These are phyloP conservation scores for Nyctereutes procyonoides DNA, from an alignment of 2,113 vertebrate genomes.

Conservation along the genomic window DNA sequence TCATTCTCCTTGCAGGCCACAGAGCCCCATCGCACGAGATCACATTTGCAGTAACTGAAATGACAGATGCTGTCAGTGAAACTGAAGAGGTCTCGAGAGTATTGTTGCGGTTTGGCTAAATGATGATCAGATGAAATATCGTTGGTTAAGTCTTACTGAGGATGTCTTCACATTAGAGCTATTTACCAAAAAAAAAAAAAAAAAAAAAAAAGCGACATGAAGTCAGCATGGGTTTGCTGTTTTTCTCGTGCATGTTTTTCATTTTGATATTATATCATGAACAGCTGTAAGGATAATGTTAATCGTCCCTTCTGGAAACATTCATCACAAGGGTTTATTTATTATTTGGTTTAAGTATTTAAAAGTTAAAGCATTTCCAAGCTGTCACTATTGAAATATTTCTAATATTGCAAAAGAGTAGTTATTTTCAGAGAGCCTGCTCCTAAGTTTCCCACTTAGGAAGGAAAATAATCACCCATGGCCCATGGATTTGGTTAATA, in stretches of 20 bases:
- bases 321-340: conserved; percentile 88
- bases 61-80: conserved; percentile 84
- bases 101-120: conserved; percentile 85
- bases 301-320: conserved; percentile 90
- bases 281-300: conserved; percentile 90
- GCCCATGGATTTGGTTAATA: background rate
- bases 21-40: conserved; percentile 77
- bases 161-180: conserved; percentile 85
- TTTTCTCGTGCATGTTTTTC: conserved; percentile 86
- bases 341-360: conserved; percentile 89
- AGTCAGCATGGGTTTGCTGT: conserved; percentile 82
- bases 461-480: conserved; percentile 70
- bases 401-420: conserved; percentile 83
- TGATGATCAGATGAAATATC: conserved; percentile 86
- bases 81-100: conserved; percentile 85
- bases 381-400: conserved; percentile 88
- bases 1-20: conserved; percentile 75
- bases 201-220: conserved; percentile 53
- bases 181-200: conserved; percentile 59
- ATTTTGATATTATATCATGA: conserved; percentile 89
- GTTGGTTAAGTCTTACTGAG: conserved; percentile 84
- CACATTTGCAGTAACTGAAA: conserved; percentile 84
- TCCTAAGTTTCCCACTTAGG: conserved; percentile 65
- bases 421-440: conserved; percentile 81
- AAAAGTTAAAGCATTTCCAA: conserved; percentile 89